Conservation (phyloP, 2,797 vertebrate genomes). For the Callimico goeldii region DNA sequence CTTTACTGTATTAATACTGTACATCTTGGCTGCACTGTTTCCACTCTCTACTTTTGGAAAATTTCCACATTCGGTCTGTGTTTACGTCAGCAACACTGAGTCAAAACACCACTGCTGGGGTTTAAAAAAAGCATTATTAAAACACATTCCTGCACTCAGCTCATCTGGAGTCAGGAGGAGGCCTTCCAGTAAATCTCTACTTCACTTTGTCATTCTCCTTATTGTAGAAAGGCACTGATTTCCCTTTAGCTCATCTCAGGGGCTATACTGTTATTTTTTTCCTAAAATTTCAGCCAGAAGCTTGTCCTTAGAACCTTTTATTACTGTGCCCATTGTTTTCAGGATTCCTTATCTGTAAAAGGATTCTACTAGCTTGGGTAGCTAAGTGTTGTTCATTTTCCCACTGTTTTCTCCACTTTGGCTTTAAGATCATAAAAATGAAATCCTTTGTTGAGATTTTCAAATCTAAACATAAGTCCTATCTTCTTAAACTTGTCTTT, state of each 20-base stretch:
- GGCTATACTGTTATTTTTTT: not conserved
- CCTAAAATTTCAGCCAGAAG: not conserved
- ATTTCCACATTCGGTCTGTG: constrained; percentile 67
- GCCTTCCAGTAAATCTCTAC: constrained; percentile 50
- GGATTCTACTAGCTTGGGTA: not conserved
- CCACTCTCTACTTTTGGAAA: constrained; percentile 55
- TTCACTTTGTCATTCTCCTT: not conserved
- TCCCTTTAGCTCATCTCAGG: constrained; percentile 31
- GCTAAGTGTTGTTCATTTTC: not conserved
- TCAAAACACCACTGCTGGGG: constrained; percentile 71
- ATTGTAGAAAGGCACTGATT: not conserved
- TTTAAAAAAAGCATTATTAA: constrained; percentile 54
- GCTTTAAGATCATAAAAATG: constrained; percentile 49
- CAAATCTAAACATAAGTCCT: constrained; percentile 65
- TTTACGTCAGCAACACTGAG: constrained; percentile 72
- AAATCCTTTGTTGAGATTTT: constrained; percentile 65
- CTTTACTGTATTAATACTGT: constrained; percentile 49
- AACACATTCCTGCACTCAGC: constrained; percentile 47
- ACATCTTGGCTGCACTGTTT: constrained; percentile 58
- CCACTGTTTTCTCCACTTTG: not conserved
- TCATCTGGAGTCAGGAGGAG: not conserved
- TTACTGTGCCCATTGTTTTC: not conserved
- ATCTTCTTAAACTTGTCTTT: constrained; percentile 72
- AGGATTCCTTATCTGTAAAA: constrained; percentile 25
- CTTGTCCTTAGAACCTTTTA: not conserved